Evolutionary conservation across 2,888 invertebrate species (phyloP), one percentile per base, ranked within the genome.

Genomic region (Litoditis marina): DNA sequence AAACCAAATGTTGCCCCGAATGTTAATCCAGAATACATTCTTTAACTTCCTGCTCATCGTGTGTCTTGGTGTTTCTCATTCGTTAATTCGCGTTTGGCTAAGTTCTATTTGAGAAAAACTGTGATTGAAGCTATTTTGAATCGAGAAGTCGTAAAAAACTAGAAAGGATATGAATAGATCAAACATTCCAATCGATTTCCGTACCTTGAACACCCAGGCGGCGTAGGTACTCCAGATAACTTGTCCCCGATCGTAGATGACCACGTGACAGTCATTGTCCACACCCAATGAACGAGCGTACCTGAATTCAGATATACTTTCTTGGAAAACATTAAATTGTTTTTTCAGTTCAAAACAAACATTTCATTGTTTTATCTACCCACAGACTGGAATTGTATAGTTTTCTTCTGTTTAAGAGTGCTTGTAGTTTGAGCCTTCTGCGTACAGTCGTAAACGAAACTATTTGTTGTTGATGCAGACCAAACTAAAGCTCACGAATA

Each of bases 201-300:
- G 25, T 46, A 77, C 78, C 65, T 77, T 77, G 65, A 81, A 80
- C 13, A 81, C 77, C 81, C 81, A 81, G 19, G 67, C 72, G 34
- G 79, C 78, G 49, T 81, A 81, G 0, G 78, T 67, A 36, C 78
- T 72, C 77, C 77, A 81, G 47, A 81, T 74, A 51, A 70, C 68
- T 53, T 78, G 78, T 36, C 79, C 78, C 42, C 76, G 51, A 52
- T 80, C 79, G 60, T 81, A 81, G 19, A 81, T 63, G 7, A 81
- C 65, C 6, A 81, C 71, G 39, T 78, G 77, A 47, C 81, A 81
- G 57, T 76, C 77, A 28, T 68, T 60, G 61, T 80, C 81, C n/a
- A 81, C 75, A 54, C 79, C 79, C n/a, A 76, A 68, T 6, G 74
- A 65, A 46, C 81, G 71, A 6, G 78, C 70, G 58, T 76, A 77